Conservation (phyloP, 2,797 vertebrate genomes). For the Sebastes paucispinis region DNA sequence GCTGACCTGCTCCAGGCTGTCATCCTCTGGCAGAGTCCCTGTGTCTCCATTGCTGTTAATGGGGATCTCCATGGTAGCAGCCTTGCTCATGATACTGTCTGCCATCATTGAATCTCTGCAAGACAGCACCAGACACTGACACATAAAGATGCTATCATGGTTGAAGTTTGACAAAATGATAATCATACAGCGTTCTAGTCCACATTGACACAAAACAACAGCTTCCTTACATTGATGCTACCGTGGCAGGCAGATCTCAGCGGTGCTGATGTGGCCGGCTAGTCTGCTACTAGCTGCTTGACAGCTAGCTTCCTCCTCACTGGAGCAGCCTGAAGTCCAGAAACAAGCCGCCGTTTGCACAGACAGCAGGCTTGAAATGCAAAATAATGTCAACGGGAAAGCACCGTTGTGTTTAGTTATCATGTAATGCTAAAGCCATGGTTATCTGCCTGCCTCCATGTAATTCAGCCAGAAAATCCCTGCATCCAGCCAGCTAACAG, state of each 20-base stretch:
- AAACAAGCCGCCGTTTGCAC: not conserved
- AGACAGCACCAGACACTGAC: slow-evolving; percentile 37
- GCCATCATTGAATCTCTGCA: slow-evolving; percentile 86
- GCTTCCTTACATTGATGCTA: slow-evolving; percentile 42
- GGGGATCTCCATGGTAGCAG: slow-evolving; percentile 98
- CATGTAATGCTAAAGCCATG: slow-evolving; percentile 43
- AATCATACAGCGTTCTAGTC: not conserved
- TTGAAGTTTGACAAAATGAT: not conserved
- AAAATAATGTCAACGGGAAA: not conserved
- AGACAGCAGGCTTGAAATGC: not conserved
- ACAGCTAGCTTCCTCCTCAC: slow-evolving; percentile 63
- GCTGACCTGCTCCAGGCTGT: slow-evolving; percentile 95
- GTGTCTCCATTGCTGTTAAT: slow-evolving; percentile 95
- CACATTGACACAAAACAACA: not conserved
- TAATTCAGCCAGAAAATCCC: slow-evolving; percentile 69
- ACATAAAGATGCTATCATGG: not conserved
- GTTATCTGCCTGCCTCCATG: slow-evolving; percentile 37
- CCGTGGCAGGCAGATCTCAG: slow-evolving; percentile 2
- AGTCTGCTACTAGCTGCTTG: slow-evolving; percentile 27
- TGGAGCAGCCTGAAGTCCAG: slow-evolving; percentile 32
- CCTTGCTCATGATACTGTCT: slow-evolving; percentile 94
- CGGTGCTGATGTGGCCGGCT: not conserved
- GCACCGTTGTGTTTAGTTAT: slow-evolving; percentile 21
- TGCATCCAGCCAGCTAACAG: slow-evolving; percentile 63
- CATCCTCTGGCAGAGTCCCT: slow-evolving; percentile 89